Evolutionary conservation across 2,888 invertebrate species (phyloP), one percentile per base, ranked within the genome.

Genomic region (Oscheius sp.): DNA sequence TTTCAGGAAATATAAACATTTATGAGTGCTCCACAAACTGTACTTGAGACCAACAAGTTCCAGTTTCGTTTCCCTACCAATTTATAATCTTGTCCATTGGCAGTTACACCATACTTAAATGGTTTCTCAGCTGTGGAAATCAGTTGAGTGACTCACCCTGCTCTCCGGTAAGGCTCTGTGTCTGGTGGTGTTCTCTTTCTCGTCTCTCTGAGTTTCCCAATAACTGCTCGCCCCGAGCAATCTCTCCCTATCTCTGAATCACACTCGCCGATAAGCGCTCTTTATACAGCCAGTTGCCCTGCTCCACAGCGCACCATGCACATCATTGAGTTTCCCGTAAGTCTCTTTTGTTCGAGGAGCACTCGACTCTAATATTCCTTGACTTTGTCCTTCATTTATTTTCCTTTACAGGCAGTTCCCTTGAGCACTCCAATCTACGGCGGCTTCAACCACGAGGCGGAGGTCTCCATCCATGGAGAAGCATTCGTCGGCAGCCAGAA

Each of bases 371-470:
- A 9, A 35, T 35, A 35, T 3, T 9, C 35, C 35, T 35, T 6
- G 35, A 35, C 5, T 35, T 9, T 35, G 5, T 35, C 35, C 9
- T 9, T 9, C 35, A 6, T 9, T 35, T 35, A 3, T 9, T 49
- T 18, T 13, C 49, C 5, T n/a, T 52, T 64, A 21, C 43, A 72
- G 72, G 64, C 29, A 21, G 49, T 72, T 16, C 72, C 72, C 16
- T 46, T 72, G 16, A 56, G n/a, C 45, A 72, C 64, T 9, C 72
- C 72, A 35, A 66, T 72, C 66, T 72, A 64, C 23, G 61, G 61
- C 2, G 71, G 71, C 7, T 43, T 71, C 55, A 71, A 71, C 61
- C 59, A 71, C 27, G 61, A 63, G 16, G 71, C 71, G 23, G 61
- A 52, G 25, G 45, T 71, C 12, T n/a, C 18, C 35, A 61, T 71